A percentile compares a stretch with the other conserved stretches of the same genome.
These are phyloP conservation scores for Halocaridina rubra DNA, from an alignment of 2,888 invertebrate species.

Conservation along the genomic window DNA sequence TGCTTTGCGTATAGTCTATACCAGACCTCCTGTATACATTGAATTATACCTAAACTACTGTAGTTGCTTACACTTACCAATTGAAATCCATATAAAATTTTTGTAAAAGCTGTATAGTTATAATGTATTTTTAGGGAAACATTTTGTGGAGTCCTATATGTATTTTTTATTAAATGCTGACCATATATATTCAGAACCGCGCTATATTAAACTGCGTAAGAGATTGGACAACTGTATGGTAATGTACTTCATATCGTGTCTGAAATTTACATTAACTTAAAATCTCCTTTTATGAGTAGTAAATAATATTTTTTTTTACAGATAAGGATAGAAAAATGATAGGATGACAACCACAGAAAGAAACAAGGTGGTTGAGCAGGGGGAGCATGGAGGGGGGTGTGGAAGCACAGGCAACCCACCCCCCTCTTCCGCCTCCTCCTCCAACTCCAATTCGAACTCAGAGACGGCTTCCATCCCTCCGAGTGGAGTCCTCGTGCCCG, in stretches of 20 bases:
- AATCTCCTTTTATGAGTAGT: background rate
- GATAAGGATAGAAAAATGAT: slow-evolving; percentile 18
- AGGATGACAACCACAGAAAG: slow-evolving; percentile 49
- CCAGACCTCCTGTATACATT: no score
- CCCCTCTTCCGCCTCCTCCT: slow-evolving; percentile 39
- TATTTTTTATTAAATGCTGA: background rate
- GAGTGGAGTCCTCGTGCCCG: slow-evolving; percentile 61
- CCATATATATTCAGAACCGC: slow-evolving; percentile 24
- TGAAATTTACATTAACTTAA: background rate
- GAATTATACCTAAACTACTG: no score
- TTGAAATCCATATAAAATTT: no score
- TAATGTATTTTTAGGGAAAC: no score
- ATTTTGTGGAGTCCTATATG: background rate
- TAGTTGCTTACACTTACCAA: no score
- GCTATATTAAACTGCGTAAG: background rate
- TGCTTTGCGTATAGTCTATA: no score
- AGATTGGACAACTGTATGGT: background rate
- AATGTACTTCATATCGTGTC: background rate
- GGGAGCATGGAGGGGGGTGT: slow-evolving; percentile 46
- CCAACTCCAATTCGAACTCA: slow-evolving; percentile 46
- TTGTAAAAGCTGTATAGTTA: no score
- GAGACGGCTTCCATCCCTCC: slow-evolving; percentile 51
- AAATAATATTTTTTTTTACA: background rate
- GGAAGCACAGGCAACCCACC: slow-evolving; percentile 25
- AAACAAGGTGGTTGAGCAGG: slow-evolving; percentile 39